These are phyloP conservation scores for Salvelinus sp. DNA, from an alignment of 2,113 vertebrate species.

Conservation along the genomic window DNA sequence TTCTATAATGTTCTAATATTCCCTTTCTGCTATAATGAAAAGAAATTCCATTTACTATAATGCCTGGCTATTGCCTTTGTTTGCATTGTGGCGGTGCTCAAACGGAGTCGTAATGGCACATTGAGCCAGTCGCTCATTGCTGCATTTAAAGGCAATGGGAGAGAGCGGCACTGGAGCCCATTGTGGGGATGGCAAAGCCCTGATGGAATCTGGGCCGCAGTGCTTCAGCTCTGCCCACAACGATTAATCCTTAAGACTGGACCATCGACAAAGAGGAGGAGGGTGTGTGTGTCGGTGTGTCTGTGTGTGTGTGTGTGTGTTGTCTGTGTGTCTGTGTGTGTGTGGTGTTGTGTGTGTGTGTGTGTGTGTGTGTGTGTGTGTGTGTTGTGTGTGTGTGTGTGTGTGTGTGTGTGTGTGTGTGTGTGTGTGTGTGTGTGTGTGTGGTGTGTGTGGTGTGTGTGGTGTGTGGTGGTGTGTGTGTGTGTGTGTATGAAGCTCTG, in stretches of 20 bases:
- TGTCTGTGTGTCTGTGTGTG: background rate
- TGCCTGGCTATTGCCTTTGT: slow-evolving; percentile 53
- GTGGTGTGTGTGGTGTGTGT: background rate
- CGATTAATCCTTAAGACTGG: slow-evolving; percentile 44
- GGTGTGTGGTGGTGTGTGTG: background rate
- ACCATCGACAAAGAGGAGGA: slow-evolving; percentile 31
- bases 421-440: background rate
- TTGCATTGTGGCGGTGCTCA: slow-evolving; percentile 49
- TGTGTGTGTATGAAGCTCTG: background rate
- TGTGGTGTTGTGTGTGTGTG: background rate
- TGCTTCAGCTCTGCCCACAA: slow-evolving; percentile 26
- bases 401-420: background rate
- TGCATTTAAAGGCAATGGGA: slow-evolving; percentile 45
- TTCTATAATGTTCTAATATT: slow-evolving; percentile 36
- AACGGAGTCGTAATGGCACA: slow-evolving; percentile 48
- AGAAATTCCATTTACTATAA: slow-evolving; percentile 56
- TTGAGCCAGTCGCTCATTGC: slow-evolving; percentile 51
- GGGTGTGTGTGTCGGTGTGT: background rate
- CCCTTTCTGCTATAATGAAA: slow-evolving; percentile 47
- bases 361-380: background rate
- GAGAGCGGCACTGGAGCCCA: slow-evolving; percentile 27
- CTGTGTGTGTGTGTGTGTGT: background rate
- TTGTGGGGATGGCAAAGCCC: slow-evolving; percentile 22
- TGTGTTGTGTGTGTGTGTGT: too few relatives aligned
- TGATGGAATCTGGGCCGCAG: slow-evolving; percentile 36